Evolutionary conservation across 2,888 invertebrate species (phyloP).

Genomic region (Polylopha cassiicola): DNA sequence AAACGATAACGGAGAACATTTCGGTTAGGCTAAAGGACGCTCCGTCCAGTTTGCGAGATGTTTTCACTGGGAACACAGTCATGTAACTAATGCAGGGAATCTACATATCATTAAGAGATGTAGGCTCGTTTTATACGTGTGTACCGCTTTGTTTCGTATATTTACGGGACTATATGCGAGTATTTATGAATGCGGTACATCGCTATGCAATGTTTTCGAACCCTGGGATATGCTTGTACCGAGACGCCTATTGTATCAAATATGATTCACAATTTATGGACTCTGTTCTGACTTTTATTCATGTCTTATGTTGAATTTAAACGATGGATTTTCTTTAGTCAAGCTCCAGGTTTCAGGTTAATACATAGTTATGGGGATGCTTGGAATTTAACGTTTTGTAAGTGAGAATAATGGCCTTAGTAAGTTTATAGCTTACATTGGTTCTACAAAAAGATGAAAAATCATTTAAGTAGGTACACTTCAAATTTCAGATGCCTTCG

Average conservation of each 20-base stretch:
- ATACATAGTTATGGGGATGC: no score
- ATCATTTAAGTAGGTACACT: no score
- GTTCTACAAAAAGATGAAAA: no score
- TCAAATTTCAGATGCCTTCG: no score
- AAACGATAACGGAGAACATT: slow-evolving; percentile 30
- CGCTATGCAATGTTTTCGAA: slow-evolving; percentile 45
- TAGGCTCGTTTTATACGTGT: slow-evolving; percentile 70
- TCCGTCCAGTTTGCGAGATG: slow-evolving; percentile 58
- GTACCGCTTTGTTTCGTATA: slow-evolving; percentile 73
- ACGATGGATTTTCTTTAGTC: slow-evolving; percentile 20
- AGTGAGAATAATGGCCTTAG: no score
- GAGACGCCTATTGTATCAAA: slow-evolving; percentile 67
- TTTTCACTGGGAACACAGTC: slow-evolving; percentile 74
- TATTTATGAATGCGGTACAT: slow-evolving; percentile 69
- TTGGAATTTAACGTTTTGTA: no score
- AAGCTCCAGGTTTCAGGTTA: no score
- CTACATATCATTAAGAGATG: slow-evolving; percentile 78
- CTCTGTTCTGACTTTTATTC: slow-evolving; percentile 26
- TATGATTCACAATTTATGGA: slow-evolving; percentile 27
- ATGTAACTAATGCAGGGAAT: slow-evolving; percentile 76
- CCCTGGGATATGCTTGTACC: slow-evolving; percentile 48
- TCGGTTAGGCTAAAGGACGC: slow-evolving; percentile 27
- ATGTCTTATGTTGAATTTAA: slow-evolving; percentile 26
- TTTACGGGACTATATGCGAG: slow-evolving; percentile 62
- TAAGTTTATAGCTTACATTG: no score